Conservation (phyloP, 2,113 vertebrate genomes). For the Mirza zaza region DNA sequence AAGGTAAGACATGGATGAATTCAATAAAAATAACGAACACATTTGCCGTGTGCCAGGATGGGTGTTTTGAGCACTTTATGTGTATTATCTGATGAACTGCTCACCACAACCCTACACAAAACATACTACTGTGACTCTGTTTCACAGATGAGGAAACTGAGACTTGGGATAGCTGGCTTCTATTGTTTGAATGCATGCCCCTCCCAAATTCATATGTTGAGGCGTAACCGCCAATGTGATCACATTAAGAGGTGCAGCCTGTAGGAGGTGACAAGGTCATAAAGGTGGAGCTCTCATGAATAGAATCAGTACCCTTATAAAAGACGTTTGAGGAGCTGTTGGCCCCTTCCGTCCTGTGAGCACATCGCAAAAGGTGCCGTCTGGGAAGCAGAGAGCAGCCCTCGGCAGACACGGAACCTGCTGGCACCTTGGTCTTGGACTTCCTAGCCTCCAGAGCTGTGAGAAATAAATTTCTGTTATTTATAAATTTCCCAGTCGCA, state of each 20-base stretch:
- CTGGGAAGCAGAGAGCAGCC: background rate
- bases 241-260: background rate
- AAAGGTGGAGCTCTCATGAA: background rate
- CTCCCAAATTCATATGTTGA: background rate
- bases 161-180: background rate
- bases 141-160: background rate
- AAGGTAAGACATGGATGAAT: background rate
- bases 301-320: background rate
- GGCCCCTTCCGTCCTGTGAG: background rate
- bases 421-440: background rate
- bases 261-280: background rate
- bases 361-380: background rate
- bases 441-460: background rate
- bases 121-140: background rate
- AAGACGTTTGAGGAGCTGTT: background rate
- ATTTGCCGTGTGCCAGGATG: accelerated
- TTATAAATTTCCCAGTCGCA: background rate
- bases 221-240: background rate
- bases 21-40: no score
- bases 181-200: background rate
- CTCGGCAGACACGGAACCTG: background rate
- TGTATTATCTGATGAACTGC: background rate
- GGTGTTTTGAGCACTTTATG: background rate
- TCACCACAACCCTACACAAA: background rate
- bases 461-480: background rate